Conservation (phyloP, 2,113 vertebrate genomes). For the Agelaius tricolor region DNA sequence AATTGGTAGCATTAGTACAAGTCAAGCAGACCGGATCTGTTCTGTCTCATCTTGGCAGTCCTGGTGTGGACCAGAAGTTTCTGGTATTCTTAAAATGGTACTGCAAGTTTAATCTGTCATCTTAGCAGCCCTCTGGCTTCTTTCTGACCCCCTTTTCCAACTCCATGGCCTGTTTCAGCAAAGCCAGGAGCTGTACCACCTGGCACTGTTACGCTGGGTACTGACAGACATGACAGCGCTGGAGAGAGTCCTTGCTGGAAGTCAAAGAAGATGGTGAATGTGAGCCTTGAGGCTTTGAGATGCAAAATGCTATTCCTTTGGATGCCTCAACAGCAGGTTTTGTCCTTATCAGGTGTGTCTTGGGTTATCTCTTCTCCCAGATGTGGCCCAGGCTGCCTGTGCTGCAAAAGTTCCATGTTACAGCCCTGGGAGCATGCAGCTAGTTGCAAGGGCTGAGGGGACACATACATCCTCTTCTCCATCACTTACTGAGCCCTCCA, state of each 20-base stretch:
- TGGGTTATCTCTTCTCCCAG: background rate
- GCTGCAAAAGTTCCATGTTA: background rate
- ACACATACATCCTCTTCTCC: background rate
- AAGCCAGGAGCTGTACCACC: rapidly evolving
- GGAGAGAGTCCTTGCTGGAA: background rate
- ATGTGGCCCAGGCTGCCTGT: background rate
- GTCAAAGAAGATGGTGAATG: background rate
- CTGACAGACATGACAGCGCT: background rate
- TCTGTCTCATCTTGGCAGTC: background rate
- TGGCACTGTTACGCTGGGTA: background rate
- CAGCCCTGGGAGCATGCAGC: background rate
- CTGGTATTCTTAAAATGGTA: background rate
- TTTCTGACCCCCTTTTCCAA: background rate
- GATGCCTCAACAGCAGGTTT: background rate
- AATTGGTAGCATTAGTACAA: background rate
- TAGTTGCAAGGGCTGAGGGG: background rate
- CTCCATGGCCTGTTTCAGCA: background rate
- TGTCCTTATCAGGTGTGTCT: background rate
- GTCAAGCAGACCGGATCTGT: background rate
- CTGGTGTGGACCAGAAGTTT: background rate
- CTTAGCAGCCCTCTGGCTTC: background rate
- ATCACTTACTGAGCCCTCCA: background rate
- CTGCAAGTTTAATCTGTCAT: background rate
- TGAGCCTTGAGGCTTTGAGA: background rate
- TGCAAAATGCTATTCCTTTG: background rate